Base-by-base conservation (phyloP, 1,140 invertebrate species). In the Colletes gigas region DNA sequence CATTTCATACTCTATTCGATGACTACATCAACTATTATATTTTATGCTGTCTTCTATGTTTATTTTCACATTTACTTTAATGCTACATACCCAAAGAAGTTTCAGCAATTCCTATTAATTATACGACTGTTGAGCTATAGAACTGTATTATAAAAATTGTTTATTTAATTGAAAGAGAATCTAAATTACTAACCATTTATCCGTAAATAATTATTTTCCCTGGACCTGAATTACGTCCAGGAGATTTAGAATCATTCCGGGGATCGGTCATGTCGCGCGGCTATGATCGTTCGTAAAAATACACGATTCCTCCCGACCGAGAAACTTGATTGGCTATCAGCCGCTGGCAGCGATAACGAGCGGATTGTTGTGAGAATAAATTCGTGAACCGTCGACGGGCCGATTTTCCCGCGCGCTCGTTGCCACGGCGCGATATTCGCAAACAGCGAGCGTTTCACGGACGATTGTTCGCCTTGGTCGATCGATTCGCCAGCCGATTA, bases 291-390 rank as follows among this genome's bases (percentile, higher is more conserved):
- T 7, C n/a, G 15, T 14, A n/a, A 21, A 66, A 41, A 17, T 50
- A 30, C 19, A 15, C 17, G 41, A 39, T 59, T 14, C 30, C 41
- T 14, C 19, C 8, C 41, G 15, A 39, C 62, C 52, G 57, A 71
- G 71, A 71, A 62, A 55, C 50, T 73, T 79, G 77, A 79, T 79
- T 79, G 77, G 19, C 70, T 79, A 79, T 73, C 77, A 79, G 77
- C 60, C 19, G 50, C 15, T 55, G 57, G 62, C 60, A 44, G 66
- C 70, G 81, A 85, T 85, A 85, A 85, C 78, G 81, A 72, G 57
- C 69, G 54, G 68, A 85, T 75, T 81, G 84, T 85, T 85, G 66
- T 77, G 78, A 85, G 74, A 82, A 85, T 85, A 78, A 85, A 85
- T 78, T 70, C 83, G 62, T 62, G 52, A 78, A 62, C 57, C 57